Evolutionary conservation across 2,888 invertebrate species (phyloP).

Genomic region (Cryptocheilus praepositus): DNA sequence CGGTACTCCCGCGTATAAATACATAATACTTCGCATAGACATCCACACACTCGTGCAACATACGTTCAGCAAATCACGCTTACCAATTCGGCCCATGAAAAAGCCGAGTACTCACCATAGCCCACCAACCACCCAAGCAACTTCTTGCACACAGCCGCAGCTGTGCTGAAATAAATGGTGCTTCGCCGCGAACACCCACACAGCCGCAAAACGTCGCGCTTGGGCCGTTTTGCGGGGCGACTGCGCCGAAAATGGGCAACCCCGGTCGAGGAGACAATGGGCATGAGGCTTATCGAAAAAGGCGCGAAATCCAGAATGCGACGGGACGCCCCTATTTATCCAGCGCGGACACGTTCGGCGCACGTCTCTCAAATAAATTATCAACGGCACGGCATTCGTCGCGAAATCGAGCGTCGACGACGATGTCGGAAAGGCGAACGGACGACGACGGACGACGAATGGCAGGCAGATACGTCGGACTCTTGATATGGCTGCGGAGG

Average conservation of each 20-base stretch:
- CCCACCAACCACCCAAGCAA: no score
- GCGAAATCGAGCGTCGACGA: slow-evolving; percentile 52
- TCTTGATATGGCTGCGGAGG: slow-evolving; percentile 18
- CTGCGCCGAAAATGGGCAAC: slow-evolving; percentile 50
- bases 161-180: no score
- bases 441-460: slow-evolving; percentile 38
- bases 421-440: slow-evolving; percentile 38
- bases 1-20: no score
- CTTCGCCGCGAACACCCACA: no score
- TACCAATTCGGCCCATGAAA: no score
- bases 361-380: slow-evolving; percentile 72
- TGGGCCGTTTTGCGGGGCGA: background rate
- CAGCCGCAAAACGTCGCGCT: no score
- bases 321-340: slow-evolving; percentile 24
- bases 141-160: no score
- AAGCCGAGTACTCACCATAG: no score
- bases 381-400: slow-evolving; percentile 55
- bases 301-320: slow-evolving; percentile 64
- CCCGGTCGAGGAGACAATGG: slow-evolving; percentile 48
- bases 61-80: no score
- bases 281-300: slow-evolving; percentile 52
- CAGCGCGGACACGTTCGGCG: slow-evolving; percentile 66
- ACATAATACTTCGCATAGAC: no score
- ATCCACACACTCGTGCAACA: no score
- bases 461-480: slow-evolving; percentile 34